Evolutionary conservation across 1,140 invertebrate genomes (phyloP), one percentile per base, ranked within the genome.

Genomic region (Apis cerana): DNA sequence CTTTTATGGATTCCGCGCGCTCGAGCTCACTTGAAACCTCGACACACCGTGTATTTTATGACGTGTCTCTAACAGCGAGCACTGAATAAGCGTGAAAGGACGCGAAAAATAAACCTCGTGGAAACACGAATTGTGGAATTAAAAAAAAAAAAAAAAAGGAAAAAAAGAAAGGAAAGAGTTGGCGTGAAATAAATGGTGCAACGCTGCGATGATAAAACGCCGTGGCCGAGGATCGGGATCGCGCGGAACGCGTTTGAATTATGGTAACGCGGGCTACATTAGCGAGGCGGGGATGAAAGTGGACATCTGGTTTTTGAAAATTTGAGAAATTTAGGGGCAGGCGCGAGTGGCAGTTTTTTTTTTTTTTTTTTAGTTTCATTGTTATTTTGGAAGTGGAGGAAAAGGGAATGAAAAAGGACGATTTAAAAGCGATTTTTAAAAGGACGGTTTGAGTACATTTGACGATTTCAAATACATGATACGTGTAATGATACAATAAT

Each of bases 1-100:
- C 74, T 82, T 82, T 82, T 82, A 82, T 82, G 80, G 80, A 76
- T 82, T 82, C 72, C 58, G 54, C 65, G 54, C n/a, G 54, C 80
- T 82, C 74, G 80, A 82, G 80, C 68, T 76, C 80, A 82, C 80
- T 82, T 52, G 80, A 82, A 81, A 82, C 64, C 54, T 72, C 80
- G 80, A 82, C 80, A 82, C 80, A 72, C 33, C 72, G 43, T 68
- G 74, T 82, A 82, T 82, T 82, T 82, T 82, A 82, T 76, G 80
- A 82, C 74, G 80, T 82, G 80, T 82, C 80, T 82, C 43, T 43
- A 65, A 56, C 80, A 82, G 80, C 62, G 74, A 43, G 72, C 61
- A 23, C 64, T 56, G 72, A 76, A 76, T 59, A 59, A 61, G 64
- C 64, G 19, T 61, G 64, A 43, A 43, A 48, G 61, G 21, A 33